Evolutionary conservation across 2,797 vertebrate genomes (phyloP).

Genomic region (Hozukius guyotensis): DNA sequence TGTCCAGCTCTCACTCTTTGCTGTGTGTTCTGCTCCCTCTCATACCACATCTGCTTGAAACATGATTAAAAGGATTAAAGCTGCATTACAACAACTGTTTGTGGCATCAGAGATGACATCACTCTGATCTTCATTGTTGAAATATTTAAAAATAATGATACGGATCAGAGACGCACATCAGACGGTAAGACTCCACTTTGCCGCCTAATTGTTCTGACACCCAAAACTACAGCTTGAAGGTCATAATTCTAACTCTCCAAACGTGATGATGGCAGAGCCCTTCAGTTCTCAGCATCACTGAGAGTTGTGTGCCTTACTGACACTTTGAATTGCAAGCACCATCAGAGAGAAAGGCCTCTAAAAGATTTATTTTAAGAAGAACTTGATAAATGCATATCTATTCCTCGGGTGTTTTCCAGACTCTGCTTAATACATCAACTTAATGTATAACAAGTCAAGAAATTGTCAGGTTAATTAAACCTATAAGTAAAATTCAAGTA

Average conservation of each 20-base stretch:
- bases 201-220: slow-evolving; percentile 20
- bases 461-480: slow-evolving; percentile 23
- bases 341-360: slow-evolving; percentile 8
- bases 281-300: not conserved
- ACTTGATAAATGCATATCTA: slow-evolving; percentile 9
- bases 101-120: slow-evolving; percentile 14
- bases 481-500: slow-evolving; percentile 15
- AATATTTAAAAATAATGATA: not conserved
- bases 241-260: slow-evolving; percentile 12
- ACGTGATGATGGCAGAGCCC: slow-evolving; percentile 12
- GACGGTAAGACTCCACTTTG: slow-evolving; percentile 30
- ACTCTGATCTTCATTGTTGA: not conserved
- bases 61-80: slow-evolving; percentile 52
- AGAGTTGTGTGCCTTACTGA: slow-evolving; percentile 17
- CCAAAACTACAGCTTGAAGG: slow-evolving; percentile 25
- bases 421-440: slow-evolving; percentile 14
- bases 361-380: slow-evolving; percentile 34
- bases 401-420: not conserved
- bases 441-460: slow-evolving; percentile 13
- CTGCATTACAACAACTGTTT: slow-evolving; percentile 28
- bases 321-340: slow-evolving; percentile 10
- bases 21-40: slow-evolving; percentile 17
- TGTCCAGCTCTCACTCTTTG: slow-evolving; percentile 50
- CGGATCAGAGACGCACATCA: not conserved
- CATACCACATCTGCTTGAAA: slow-evolving; percentile 37